Base-by-base conservation (phyloP, 1,140 invertebrate genomes). In the Augochlora pura region DNA sequence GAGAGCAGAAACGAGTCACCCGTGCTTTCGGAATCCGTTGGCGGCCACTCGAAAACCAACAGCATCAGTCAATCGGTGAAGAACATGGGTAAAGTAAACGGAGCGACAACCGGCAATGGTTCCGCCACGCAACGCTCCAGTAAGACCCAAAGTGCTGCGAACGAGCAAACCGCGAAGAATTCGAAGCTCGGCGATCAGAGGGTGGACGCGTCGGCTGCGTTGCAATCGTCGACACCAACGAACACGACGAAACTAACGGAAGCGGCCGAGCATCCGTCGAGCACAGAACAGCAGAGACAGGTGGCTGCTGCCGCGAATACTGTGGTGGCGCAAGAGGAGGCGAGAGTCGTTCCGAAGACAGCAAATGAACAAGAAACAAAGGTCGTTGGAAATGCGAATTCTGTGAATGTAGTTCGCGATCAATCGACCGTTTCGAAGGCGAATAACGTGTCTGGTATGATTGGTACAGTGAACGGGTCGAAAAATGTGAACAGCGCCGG, bases 401-500 rank as follows among this genome's bases (percentile, higher is more conserved):
- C 21, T 12, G 63, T 6, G 5, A 73, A 49, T 5, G 38, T 32
- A 5, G 52, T 65, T 18, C 38, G 7, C 62, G 67, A 70, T 25
- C 65, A 64, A 21, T 52, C 76, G 25, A 66, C 39, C 18, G 32
- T 18, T n/a, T 16, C 74, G 42, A 84, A 32, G 21, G 59, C 21
- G 32, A 84, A 85, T 46, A 65, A 77, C 42, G 71, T 68, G 77
- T 76, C 25, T 39, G 23, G 9, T 38, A 70, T 46, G 59, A 32
- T 46, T 32, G 77, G 66, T 78, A 78, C 73, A 66, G 73, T 78
- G 76, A 80, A 80, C 32, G 78, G 75, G 0, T 0, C 27, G 62
- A 59, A 14, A 16, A 88, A 66, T 66, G 86, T 72, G 71, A 86
- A 87, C 66, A 84, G 85, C 57, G 81, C 82, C 3, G 83, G 83